phyloP scores from a whole-genome alignment of 2,113 vertebrate species.

The Tetrao urogallus region DNA sequence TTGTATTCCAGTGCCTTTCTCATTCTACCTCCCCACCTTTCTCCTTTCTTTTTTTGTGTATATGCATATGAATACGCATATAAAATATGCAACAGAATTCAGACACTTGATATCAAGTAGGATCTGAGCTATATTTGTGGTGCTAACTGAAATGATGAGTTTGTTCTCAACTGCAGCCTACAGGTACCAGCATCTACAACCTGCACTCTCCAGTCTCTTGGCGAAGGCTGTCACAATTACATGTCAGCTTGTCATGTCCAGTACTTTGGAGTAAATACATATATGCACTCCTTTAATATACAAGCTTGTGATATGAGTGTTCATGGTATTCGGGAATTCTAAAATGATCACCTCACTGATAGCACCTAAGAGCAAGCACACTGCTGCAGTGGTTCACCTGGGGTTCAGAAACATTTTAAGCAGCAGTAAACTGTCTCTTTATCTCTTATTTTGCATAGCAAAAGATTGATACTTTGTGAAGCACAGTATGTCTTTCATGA shows the following conservation, averaged over 20 bases:
- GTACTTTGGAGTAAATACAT: neutral
- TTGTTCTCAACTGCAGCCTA: neutral
- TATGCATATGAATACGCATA: neutral
- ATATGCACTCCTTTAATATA: fast-evolving
- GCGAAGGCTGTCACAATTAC: neutral
- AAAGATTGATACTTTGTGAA: neutral
- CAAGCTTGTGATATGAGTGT: neutral
- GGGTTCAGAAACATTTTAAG: neutral
- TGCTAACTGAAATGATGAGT: fast-evolving
- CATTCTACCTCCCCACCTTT: too few relatives aligned
- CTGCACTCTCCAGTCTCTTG: neutral
- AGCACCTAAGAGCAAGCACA: neutral
- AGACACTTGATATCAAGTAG: neutral
- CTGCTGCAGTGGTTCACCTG: neutral
- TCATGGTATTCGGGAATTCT: neutral
- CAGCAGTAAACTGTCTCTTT: neutral
- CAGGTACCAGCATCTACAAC: neutral
- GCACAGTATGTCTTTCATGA: neutral
- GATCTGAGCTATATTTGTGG: neutral
- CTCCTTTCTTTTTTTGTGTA: too few relatives aligned
- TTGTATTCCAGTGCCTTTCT: neutral
- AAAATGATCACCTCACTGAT: neutral
- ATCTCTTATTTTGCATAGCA: neutral
- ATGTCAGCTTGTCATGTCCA: neutral
- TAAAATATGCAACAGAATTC: neutral